Evolutionary conservation across 2,113 vertebrate species (phyloP).

Genomic region (Chaetodon trifascialis): DNA sequence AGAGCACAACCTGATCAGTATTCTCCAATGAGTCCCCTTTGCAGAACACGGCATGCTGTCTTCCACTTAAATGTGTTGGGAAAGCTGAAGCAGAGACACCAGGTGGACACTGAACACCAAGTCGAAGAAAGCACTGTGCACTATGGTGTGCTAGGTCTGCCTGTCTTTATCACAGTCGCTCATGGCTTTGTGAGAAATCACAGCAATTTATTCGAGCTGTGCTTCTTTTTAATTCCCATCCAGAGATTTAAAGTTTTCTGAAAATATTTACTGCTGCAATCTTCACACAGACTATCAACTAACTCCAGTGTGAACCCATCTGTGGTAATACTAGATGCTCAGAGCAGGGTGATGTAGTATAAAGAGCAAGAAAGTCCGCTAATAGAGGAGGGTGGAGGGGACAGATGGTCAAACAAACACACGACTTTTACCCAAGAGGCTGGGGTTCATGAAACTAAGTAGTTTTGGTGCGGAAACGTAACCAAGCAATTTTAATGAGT

Average conservation of each 20-base stretch:
- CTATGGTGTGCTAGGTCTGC: neutral
- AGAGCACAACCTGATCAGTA: conserved; percentile 40
- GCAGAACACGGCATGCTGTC: conserved; percentile 12
- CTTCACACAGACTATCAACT: too few species aligned
- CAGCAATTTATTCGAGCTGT: neutral
- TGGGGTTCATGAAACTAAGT: too few species aligned
- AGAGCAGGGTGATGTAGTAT: too few species aligned
- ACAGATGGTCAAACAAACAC: too few species aligned
- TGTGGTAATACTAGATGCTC: too few species aligned
- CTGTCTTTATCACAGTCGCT: neutral
- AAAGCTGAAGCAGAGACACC: neutral
- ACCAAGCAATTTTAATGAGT: too few species aligned
- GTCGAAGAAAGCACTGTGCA: neutral
- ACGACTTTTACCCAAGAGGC: too few species aligned
- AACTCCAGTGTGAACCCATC: too few species aligned
- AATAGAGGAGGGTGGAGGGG: too few species aligned
- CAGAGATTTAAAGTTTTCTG: neutral
- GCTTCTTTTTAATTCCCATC: neutral
- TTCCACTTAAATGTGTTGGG: conserved; percentile 26
- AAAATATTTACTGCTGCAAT: too few species aligned
- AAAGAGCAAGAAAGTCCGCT: too few species aligned
- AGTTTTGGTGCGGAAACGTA: too few species aligned
- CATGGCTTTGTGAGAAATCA: neutral
- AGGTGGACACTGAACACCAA: conserved; percentile 13
- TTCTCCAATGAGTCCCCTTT: conserved; percentile 35